These are phyloP conservation scores for Rhadinocentrus ornatus DNA, from an alignment of 2,797 vertebrate genomes.

Conservation along the genomic window DNA sequence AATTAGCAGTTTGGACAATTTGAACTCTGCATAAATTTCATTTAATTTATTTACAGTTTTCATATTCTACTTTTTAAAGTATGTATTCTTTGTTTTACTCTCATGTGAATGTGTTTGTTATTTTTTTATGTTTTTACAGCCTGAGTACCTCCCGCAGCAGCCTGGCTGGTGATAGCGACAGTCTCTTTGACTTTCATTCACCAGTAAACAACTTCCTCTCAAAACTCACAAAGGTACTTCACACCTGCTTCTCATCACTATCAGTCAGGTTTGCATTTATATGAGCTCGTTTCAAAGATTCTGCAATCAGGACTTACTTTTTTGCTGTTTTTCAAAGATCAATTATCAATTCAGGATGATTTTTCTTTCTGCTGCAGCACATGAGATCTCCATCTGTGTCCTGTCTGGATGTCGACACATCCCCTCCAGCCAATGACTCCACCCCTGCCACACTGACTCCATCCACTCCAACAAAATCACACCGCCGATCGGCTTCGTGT, in stretches of 20 bases:
- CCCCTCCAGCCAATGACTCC: constrained; percentile 78
- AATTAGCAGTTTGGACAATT: too few species aligned
- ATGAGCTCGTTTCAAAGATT: not conserved
- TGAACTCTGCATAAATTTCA: too few species aligned
- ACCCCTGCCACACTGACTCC: constrained; percentile 72
- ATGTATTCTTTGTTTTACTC: not conserved
- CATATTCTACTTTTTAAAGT: too few species aligned
- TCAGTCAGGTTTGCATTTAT: not conserved
- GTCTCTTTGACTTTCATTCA: constrained; percentile 79
- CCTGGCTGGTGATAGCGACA: constrained; percentile 74
- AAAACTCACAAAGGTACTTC: constrained; percentile 85
- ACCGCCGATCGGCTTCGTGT: constrained; percentile 87
- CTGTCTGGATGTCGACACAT: constrained; percentile 86
- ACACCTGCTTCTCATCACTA: not conserved
- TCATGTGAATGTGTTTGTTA: not conserved
- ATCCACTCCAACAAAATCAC: constrained; percentile 80
- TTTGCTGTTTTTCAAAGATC: not conserved
- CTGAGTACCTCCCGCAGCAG: constrained; percentile 81
- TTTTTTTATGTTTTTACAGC: constrained; percentile 63
- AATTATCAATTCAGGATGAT: not conserved
- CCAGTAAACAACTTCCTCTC: constrained; percentile 84
- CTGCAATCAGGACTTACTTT: not conserved
- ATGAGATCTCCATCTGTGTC: constrained; percentile 91
- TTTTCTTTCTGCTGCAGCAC: constrained; percentile 76
- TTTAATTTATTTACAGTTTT: too few species aligned